Conservation (phyloP, 1,140 invertebrate genomes). For the Drosophila tsacasi region DNA sequence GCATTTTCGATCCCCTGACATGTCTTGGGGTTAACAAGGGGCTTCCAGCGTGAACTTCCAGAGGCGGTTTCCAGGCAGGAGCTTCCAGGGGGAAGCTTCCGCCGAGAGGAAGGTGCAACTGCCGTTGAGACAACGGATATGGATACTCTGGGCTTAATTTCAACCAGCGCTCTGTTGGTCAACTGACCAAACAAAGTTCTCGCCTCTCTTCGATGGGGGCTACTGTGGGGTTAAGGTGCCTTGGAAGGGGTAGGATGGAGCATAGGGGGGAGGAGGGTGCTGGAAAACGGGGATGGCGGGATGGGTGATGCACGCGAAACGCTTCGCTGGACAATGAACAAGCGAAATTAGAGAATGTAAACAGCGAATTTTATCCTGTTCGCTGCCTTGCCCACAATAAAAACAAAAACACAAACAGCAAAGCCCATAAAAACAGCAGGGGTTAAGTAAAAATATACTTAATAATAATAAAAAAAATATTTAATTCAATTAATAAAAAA, state of each 20-base stretch:
- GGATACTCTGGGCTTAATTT: conserved; percentile 80
- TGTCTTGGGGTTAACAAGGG: neutral
- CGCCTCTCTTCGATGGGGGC: neutral
- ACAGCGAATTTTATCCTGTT: conserved; percentile 83
- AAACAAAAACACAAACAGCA: conserved; percentile 40
- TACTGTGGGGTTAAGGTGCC: neutral
- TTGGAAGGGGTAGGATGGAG: neutral
- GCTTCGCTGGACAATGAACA: conserved; percentile 83
- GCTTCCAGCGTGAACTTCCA: neutral
- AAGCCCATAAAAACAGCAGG: conserved; percentile 9
- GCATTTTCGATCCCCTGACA: neutral
- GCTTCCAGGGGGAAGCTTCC: neutral
- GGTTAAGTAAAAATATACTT: neutral
- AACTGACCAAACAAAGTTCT: conserved; percentile 58
- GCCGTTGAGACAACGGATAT: conserved; percentile 50
- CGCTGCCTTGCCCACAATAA: conserved; percentile 59
- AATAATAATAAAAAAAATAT: neutral
- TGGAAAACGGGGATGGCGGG: neutral
- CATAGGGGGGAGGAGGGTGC: neutral
- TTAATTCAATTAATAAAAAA: too few species aligned
- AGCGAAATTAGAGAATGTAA: conserved; percentile 84
- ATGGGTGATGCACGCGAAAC: conserved; percentile 60
- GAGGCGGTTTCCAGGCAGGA: neutral
- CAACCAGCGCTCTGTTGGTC: conserved; percentile 60
- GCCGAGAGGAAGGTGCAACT: neutral